A percentile compares a stretch with the other conserved stretches of the same genome.
phyloP scores from a whole-genome alignment of 30 jellyfish, hydroid and myxozoan genomes.

The Mastigias papua region DNA sequence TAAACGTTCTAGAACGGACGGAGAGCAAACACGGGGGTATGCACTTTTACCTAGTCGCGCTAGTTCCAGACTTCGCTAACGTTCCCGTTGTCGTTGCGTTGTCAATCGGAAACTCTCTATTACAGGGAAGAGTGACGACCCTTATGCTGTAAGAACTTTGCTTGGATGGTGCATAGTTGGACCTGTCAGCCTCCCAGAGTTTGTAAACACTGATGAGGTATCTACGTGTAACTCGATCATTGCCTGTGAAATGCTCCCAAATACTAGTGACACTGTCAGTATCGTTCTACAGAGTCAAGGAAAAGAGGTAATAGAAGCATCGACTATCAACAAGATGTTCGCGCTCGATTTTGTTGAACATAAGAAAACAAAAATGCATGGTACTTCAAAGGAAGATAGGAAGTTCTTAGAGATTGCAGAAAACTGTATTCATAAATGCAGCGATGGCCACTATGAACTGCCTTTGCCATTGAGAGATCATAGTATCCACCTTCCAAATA shows the following conservation, averaged over 20 bases:
- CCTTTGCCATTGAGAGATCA: slow-evolving; percentile 46
- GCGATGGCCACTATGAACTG: slow-evolving; percentile 24
- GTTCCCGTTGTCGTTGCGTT: no score
- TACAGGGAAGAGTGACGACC: slow-evolving; percentile 1
- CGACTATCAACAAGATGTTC: neutral
- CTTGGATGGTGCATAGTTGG: slow-evolving; percentile 60
- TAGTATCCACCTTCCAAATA: slow-evolving; percentile 15
- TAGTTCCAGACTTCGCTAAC: no score
- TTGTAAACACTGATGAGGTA: neutral
- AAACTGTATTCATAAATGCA: neutral
- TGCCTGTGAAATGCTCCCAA: neutral
- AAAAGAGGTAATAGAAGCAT: neutral
- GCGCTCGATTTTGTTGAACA: neutral
- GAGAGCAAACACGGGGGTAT: no score
- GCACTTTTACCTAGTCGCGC: no score
- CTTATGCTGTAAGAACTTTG: slow-evolving; percentile 39
- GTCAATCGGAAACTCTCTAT: no score
- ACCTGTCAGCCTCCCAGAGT: slow-evolving; percentile 12
- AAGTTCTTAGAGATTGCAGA: neutral
- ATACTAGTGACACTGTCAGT: neutral
- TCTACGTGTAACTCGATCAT: neutral
- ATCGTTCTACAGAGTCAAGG: neutral
- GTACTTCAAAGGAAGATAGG: neutral
- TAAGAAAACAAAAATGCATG: neutral
- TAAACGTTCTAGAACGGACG: no score